phyloP scores from a whole-genome alignment of 2,113 vertebrate species.

The Plectropomus leopardus region DNA sequence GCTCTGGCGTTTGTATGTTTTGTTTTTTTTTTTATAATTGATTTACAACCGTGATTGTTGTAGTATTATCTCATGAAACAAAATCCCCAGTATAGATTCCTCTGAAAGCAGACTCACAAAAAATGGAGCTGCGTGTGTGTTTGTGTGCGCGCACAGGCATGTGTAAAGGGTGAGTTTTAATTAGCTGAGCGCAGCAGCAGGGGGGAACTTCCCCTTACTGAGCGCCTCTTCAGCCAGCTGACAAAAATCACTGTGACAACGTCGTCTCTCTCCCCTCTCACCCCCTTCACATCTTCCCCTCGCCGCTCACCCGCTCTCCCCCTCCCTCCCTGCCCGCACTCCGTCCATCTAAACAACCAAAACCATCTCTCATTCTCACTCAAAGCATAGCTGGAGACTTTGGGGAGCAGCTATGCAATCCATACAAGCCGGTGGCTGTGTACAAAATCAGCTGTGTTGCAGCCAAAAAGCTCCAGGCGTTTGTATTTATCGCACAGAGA shows the following conservation, averaged over 20 bases:
- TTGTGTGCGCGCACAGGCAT: neutral
- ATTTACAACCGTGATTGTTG: neutral
- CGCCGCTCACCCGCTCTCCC: neutral
- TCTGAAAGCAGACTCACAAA: constrained; percentile 11
- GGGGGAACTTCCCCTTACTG: constrained; percentile 35
- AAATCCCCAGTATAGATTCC: neutral
- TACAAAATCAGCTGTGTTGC: constrained; percentile 25
- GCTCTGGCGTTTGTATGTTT: neutral
- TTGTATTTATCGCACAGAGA: constrained; percentile 8
- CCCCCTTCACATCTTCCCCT: neutral
- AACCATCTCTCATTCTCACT: constrained; percentile 6
- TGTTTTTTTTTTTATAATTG: neutral
- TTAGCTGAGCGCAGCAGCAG: constrained; percentile 65
- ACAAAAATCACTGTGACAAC: constrained; percentile 72
- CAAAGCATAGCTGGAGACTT: constrained; percentile 1
- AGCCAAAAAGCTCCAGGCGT: constrained; percentile 12
- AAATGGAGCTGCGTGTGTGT: neutral
- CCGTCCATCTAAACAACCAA: constrained; percentile 22
- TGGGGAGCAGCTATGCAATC: constrained; percentile 14
- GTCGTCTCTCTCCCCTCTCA: constrained; percentile 15
- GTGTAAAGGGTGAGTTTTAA: constrained; percentile 59
- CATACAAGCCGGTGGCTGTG: constrained; percentile 27
- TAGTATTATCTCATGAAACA: neutral
- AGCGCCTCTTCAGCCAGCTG: constrained; percentile 46
- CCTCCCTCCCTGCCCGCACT: neutral